phyloP scores from a whole-genome alignment of 2,888 invertebrate genomes.

The Trissolcus brochymenae region DNA sequence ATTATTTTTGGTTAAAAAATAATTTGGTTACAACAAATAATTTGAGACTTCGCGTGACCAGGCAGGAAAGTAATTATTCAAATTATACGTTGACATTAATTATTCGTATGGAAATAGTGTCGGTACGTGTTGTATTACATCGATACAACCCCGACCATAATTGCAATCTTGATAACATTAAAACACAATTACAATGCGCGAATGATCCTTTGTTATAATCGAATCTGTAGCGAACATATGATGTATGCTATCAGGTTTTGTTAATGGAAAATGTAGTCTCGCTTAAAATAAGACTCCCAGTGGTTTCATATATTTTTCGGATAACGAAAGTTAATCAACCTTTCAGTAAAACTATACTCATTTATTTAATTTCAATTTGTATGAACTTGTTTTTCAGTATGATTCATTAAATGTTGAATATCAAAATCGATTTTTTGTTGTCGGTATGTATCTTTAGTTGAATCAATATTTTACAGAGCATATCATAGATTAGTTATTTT shows the following conservation, averaged over 20 bases:
- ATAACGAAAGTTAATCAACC: slow-evolving; percentile 11
- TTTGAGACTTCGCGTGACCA: no score
- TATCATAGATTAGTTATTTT: no score
- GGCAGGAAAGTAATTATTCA: slow-evolving; percentile 13
- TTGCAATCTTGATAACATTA: slow-evolving; percentile 41
- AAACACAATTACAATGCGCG: slow-evolving; percentile 33
- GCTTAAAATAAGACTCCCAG: not conserved
- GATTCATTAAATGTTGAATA: no score
- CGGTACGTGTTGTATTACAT: slow-evolving; percentile 19
- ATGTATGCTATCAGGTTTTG: slow-evolving; percentile 22
- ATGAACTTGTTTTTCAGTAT: no score
- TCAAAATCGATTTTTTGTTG: no score
- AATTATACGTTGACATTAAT: slow-evolving; percentile 16
- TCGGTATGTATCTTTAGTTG: no score
- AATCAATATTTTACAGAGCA: no score
- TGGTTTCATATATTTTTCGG: slow-evolving; percentile 1
- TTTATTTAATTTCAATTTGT: no score
- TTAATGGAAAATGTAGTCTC: slow-evolving; percentile 10
- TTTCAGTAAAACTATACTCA: no score
- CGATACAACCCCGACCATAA: slow-evolving; percentile 28
- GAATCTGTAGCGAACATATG: slow-evolving; percentile 11
- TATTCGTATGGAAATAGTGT: slow-evolving; percentile 27
- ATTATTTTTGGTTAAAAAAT: no score
- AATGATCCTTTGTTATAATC: slow-evolving; percentile 39
- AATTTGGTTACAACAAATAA: no score